phyloP scores from a whole-genome alignment of 2,113 vertebrate species.

The Eptesicus fuscus region DNA sequence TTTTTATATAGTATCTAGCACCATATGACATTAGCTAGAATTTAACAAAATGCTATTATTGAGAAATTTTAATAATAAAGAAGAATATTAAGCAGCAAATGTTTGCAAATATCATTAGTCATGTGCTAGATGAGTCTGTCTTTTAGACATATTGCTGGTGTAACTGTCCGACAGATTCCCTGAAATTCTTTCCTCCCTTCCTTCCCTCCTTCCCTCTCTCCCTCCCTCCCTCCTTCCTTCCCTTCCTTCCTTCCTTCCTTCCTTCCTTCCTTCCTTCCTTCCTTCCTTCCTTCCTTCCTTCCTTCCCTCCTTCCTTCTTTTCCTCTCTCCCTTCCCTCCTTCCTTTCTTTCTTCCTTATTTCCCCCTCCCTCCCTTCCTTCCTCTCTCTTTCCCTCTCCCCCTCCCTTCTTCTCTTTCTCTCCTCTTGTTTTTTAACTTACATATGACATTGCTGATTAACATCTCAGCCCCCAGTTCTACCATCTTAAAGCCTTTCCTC shows the following conservation, averaged over 20 bases:
- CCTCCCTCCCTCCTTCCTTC: accelerated
- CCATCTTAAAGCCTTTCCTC: background rate
- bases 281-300: too few relatives aligned
- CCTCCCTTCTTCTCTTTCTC: too few relatives aligned
- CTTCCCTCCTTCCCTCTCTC: background rate
- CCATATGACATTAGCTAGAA: background rate
- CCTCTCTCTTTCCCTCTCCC: background rate
- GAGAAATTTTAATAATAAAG: background rate
- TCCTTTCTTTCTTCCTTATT: accelerated
- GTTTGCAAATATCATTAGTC: background rate
- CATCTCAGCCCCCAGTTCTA: background rate
- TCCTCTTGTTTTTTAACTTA: background rate
- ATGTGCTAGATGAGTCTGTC: background rate
- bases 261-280: accelerated
- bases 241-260: too few relatives aligned
- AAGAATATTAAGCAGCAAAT: background rate
- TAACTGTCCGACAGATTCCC: background rate
- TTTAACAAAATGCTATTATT: background rate
- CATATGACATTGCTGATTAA: background rate
- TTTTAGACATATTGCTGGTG: background rate
- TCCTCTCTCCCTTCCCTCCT: accelerated
- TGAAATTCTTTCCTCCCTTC: background rate
- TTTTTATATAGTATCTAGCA: background rate
- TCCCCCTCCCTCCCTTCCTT: accelerated
- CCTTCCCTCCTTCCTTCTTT: too few relatives aligned